phyloP scores from a whole-genome alignment of 1,140 invertebrate species.

The Anadara kagoshimensis region DNA sequence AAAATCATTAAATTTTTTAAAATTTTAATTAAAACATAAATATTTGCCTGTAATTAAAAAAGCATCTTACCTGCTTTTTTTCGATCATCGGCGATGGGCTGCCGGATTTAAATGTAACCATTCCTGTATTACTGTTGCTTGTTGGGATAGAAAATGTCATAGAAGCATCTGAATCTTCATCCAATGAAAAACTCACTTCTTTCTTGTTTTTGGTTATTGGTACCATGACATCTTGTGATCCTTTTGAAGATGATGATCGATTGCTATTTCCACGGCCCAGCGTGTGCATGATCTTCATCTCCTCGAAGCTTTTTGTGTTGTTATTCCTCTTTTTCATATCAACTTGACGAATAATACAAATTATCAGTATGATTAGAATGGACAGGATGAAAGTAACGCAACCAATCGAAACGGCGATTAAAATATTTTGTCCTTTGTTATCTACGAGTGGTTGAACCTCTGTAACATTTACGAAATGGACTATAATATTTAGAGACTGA shows the following conservation, averaged over 20 bases:
- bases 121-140: constrained; percentile 10
- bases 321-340: constrained; percentile 57
- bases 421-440: constrained; percentile 53
- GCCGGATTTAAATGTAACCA: constrained; percentile 39
- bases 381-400: constrained; percentile 62
- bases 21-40: too few species aligned
- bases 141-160: constrained; percentile 21
- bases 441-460: constrained; percentile 6
- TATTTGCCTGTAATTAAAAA: neutral
- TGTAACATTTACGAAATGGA: constrained; percentile 37
- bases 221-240: constrained; percentile 40
- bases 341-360: constrained; percentile 62
- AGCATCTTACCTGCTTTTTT: neutral
- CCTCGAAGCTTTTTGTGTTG: constrained; percentile 50
- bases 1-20: too few species aligned
- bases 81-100: constrained; percentile 28
- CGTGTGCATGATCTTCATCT: constrained; percentile 56
- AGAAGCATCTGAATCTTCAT: constrained; percentile 48
- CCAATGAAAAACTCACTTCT: constrained; percentile 55
- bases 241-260: constrained; percentile 46
- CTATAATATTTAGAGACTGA: neutral
- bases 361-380: constrained; percentile 59
- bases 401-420: constrained; percentile 63
- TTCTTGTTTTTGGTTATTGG: constrained; percentile 44
- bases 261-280: constrained; percentile 46